These are phyloP conservation scores for Cardinalis cardinalis DNA, from an alignment of 2,113 vertebrate genomes.

Conservation along the genomic window DNA sequence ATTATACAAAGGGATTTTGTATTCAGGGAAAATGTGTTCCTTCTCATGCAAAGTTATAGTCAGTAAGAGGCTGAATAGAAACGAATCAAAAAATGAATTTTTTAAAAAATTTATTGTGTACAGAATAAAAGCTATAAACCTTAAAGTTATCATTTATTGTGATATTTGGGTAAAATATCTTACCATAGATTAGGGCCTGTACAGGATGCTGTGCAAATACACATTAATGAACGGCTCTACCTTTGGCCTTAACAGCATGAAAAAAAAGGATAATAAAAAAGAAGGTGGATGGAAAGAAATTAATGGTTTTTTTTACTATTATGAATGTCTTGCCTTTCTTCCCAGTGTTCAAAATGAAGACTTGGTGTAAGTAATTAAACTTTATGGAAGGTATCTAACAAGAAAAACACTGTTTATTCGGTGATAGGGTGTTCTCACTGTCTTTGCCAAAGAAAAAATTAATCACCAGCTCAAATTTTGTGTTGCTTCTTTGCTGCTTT, in stretches of 20 bases:
- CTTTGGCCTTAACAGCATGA: background rate
- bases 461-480: background rate
- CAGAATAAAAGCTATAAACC: background rate
- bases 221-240: background rate
- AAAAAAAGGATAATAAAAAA: background rate
- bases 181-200: background rate
- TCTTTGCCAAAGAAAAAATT: background rate
- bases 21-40: accelerated
- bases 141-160: accelerated
- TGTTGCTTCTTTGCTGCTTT: background rate
- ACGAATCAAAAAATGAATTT: background rate
- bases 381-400: background rate
- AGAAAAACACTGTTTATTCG: background rate
- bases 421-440: background rate
- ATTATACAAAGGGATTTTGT: background rate
- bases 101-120: background rate
- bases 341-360: background rate
- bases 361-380: background rate
- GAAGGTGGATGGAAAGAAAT: background rate
- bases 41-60: background rate
- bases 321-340: background rate
- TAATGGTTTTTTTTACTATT: background rate
- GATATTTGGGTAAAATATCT: background rate
- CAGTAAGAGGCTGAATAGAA: background rate
- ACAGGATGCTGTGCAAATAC: background rate